Evolutionary conservation across 2,797 vertebrate genomes (phyloP).

Genomic region (Geotria australis): DNA sequence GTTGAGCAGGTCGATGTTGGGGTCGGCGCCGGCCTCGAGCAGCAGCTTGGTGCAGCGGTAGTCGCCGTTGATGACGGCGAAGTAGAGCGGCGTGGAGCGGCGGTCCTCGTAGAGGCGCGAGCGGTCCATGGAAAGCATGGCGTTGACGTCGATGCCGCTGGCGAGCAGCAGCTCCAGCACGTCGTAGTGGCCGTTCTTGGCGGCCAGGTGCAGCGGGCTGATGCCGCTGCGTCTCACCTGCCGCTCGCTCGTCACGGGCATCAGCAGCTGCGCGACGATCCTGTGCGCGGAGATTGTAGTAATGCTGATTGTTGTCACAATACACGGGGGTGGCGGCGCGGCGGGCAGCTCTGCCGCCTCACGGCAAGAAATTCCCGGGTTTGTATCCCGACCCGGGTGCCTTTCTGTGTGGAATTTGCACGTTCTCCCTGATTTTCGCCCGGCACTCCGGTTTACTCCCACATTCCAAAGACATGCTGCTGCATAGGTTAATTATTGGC

Average conservation of each 20-base stretch:
- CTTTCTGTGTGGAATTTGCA: too few species aligned
- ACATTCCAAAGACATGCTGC: too few species aligned
- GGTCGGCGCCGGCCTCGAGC: constrained; percentile 39
- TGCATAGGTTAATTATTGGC: too few species aligned
- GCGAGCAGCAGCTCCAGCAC: constrained; percentile 36
- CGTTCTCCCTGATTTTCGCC: too few species aligned
- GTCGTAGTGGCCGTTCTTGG: constrained; percentile 34
- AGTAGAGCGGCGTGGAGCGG: constrained; percentile 44
- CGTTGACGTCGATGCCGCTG: constrained; percentile 42
- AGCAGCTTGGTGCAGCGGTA: constrained; percentile 23
- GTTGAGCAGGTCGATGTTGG: constrained; percentile 44
- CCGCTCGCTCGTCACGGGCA: constrained; percentile 43
- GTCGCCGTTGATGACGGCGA: constrained; percentile 50
- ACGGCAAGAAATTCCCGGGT: too few species aligned
- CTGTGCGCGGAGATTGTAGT: too few species aligned
- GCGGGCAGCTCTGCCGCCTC: too few species aligned
- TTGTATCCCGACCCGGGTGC: too few species aligned
- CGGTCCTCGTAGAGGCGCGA: constrained; percentile 47
- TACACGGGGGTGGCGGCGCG: too few species aligned
- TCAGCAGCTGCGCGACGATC: constrained; percentile 36
- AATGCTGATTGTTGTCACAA: too few species aligned
- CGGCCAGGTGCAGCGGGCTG: constrained; percentile 68
- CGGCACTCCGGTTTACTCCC: too few species aligned
- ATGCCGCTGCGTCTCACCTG: constrained; percentile 39
- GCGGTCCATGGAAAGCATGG: constrained; percentile 26